phyloP scores from a whole-genome alignment of 2,888 invertebrate species.

The Perizoma flavofasciatum region DNA sequence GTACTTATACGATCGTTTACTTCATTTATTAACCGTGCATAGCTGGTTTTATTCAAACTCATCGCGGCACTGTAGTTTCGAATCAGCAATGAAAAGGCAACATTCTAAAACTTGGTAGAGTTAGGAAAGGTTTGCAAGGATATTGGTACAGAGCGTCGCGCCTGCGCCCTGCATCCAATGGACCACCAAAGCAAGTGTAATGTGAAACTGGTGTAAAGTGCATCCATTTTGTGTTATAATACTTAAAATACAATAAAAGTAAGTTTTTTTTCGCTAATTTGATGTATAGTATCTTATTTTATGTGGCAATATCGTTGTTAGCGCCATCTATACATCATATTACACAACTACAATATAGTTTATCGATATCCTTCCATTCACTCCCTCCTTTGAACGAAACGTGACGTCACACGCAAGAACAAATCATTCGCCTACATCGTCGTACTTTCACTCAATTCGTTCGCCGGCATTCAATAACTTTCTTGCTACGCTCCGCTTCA shows the following conservation, averaged over 20 bases:
- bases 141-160: constrained; percentile 54
- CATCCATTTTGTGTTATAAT: constrained; percentile 63
- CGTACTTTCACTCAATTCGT: too few species aligned
- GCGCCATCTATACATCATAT: too few species aligned
- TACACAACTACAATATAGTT: too few species aligned
- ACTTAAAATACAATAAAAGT: constrained; percentile 56
- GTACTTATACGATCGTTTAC: constrained; percentile 20
- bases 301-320: not conserved
- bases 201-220: constrained; percentile 64
- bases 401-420: too few species aligned
- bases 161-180: constrained; percentile 74
- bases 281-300: not conserved
- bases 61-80: not conserved
- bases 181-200: constrained; percentile 75
- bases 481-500: too few species aligned
- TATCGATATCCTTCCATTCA: too few species aligned
- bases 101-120: not conserved
- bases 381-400: too few species aligned
- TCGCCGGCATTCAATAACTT: too few species aligned
- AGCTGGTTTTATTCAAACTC: constrained; percentile 35
- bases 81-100: constrained; percentile 48
- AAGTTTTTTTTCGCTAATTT: constrained; percentile 48
- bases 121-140: constrained; percentile 46
- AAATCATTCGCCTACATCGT: too few species aligned
- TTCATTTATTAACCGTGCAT: constrained; percentile 39